These are phyloP conservation scores for Lithobates pipiens DNA, from an alignment of 2,797 vertebrate species.

Conservation along the genomic window DNA sequence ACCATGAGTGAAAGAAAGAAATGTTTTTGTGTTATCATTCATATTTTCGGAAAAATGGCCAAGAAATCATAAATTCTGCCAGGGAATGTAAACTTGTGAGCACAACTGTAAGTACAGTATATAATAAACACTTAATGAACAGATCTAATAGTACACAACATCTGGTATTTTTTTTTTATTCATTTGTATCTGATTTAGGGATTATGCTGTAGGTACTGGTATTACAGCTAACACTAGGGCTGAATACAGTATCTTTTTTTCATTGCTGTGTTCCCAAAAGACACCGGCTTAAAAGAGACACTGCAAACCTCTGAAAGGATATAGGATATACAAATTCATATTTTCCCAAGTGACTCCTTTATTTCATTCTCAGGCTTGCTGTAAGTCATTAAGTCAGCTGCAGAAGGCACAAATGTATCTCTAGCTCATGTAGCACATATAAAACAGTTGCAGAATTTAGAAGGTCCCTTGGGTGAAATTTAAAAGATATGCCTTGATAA, in stretches of 20 bases:
- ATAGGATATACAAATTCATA: slow-evolving; percentile 5
- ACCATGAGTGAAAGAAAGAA: no score
- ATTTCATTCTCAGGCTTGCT: not conserved
- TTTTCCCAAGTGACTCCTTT: slow-evolving; percentile 1
- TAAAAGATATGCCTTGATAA: not conserved
- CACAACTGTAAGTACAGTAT: no score
- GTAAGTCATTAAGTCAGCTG: slow-evolving; percentile 5
- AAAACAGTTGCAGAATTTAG: not conserved
- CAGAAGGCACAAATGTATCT: not conserved
- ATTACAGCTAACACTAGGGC: not conserved
- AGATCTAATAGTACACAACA: no score
- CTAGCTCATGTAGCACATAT: not conserved
- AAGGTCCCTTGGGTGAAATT: not conserved
- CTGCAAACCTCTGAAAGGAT: not conserved
- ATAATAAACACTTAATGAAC: no score
- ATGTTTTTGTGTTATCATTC: no score
- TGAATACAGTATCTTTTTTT: not conserved
- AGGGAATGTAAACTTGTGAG: no score
- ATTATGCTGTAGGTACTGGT: not conserved
- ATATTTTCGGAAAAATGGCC: no score
- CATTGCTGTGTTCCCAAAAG: not conserved
- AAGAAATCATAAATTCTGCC: no score
- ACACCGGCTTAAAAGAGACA: not conserved
- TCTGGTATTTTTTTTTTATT: not conserved
- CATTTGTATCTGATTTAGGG: not conserved